A percentile compares a stretch with the other conserved stretches of the same genome.
These are phyloP conservation scores for Turritopsis dohrnii DNA, from an alignment of 30 jellyfish, hydroid and myxozoan species.

Conservation along the genomic window DNA sequence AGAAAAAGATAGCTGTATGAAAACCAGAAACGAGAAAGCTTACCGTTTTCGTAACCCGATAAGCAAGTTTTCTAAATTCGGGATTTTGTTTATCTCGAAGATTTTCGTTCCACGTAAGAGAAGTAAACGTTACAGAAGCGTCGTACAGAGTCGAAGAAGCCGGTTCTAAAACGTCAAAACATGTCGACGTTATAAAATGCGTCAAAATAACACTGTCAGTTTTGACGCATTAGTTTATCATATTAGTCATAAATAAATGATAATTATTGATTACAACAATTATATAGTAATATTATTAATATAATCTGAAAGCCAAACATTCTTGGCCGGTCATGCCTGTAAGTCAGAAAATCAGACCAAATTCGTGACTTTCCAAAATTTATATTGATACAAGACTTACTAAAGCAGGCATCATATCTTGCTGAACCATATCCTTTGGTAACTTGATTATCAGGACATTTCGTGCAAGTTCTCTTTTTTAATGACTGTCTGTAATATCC, in stretches of 20 bases:
- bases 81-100: neutral
- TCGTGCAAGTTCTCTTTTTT: neutral
- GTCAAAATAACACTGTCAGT: neutral
- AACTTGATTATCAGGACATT: neutral
- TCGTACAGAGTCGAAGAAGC: neutral
- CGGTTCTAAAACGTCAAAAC: neutral
- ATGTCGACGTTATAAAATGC: neutral
- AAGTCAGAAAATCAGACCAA: too few species aligned
- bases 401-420: neutral
- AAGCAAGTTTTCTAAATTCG: conserved; percentile 26
- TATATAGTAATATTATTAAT: too few species aligned
- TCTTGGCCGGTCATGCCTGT: neutral
- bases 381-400: too few species aligned
- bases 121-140: conserved; percentile 14
- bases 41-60: conserved; percentile 23
- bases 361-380: too few species aligned
- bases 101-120: conserved; percentile 18
- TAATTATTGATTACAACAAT: too few species aligned
- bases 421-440: conserved; percentile 14
- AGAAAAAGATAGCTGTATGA: neutral
- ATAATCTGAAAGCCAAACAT: too few species aligned
- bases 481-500: neutral
- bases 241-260: neutral
- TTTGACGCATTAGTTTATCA: neutral
- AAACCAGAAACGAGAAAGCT: neutral